A percentile compares a stretch with the other conserved stretches of the same genome.
Conservation (phyloP, 2,888 invertebrate species). For the Cephus rjabovi region DNA sequence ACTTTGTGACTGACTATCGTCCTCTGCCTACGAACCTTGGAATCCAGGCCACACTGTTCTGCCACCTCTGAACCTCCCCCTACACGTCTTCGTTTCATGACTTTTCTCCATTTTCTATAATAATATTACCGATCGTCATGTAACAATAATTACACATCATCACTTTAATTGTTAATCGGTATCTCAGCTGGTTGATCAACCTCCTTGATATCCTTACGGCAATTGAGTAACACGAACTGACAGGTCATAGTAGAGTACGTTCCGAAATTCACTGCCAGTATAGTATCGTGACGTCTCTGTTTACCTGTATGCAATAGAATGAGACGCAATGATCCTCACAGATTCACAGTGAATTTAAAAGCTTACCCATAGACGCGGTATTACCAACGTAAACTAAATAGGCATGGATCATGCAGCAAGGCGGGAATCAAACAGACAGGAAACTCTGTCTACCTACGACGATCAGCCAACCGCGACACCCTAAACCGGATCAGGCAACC, state of each 20-base stretch:
- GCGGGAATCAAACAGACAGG: constrained; percentile 33
- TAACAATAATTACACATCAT: background rate
- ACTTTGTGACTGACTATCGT: constrained; percentile 23
- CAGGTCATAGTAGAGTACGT: background rate
- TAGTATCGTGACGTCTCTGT: no score
- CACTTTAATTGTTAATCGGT: background rate
- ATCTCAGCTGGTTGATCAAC: background rate
- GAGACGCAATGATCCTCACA: no score
- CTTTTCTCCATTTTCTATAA: background rate
- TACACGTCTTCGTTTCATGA: background rate
- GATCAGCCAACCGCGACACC: constrained; percentile 48
- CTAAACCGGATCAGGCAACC: constrained; percentile 46
- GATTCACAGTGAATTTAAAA: no score
- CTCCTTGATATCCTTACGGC: background rate
- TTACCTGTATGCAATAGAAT: no score
- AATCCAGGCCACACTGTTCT: constrained; percentile 42
- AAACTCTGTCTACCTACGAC: constrained; percentile 37
- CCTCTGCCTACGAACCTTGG: constrained; percentile 31
- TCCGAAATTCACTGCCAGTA: no score
- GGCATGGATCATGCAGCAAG: background rate
- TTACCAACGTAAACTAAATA: background rate
- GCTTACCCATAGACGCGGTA: no score
- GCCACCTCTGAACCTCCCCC: constrained; percentile 13
- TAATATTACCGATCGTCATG: background rate
- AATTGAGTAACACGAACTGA: background rate